Evolutionary conservation across 2,888 invertebrate genomes (phyloP).

Genomic region (Esperia sulphurella): DNA sequence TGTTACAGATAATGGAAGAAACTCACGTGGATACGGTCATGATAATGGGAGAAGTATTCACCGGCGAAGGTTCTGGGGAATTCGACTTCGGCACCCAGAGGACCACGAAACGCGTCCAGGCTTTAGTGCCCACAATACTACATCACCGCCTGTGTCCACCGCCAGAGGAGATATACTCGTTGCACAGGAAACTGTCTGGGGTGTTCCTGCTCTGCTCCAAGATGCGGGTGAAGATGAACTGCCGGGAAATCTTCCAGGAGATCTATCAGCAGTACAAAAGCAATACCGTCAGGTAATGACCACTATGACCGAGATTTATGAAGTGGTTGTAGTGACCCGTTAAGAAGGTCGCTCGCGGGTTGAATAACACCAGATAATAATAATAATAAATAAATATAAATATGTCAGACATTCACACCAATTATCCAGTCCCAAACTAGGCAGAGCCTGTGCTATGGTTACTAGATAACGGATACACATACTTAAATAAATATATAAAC

Average conservation of each 20-base stretch:
- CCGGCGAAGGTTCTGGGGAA: conserved; percentile 80
- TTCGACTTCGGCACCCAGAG: conserved; percentile 95
- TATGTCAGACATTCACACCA: too few relatives aligned
- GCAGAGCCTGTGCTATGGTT: too few relatives aligned
- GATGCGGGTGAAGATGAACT: conserved; percentile 88
- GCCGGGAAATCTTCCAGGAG: conserved; percentile 89
- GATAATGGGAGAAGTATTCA: conserved; percentile 97
- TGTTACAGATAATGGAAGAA: conserved; percentile 87
- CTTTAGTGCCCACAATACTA: conserved; percentile 95
- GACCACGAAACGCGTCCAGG: conserved; percentile 88
- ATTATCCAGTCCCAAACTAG: too few relatives aligned
- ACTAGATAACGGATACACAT: too few relatives aligned
- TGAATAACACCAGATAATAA: too few relatives aligned
- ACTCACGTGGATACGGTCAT: conserved; percentile 98
- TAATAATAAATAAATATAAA: too few relatives aligned
- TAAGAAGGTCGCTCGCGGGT: too few relatives aligned
- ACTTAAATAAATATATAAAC: too few relatives aligned
- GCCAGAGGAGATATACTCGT: conserved; percentile 98
- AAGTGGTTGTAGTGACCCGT: too few relatives aligned
- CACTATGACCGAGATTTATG: too few relatives aligned
- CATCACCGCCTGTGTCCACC: conserved; percentile 96
- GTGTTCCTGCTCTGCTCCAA: conserved; percentile 95
- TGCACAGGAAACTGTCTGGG: conserved; percentile 98
- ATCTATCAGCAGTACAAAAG: conserved; percentile 84
- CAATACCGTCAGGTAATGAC: conserved; percentile 20